phyloP scores from a whole-genome alignment of 2,113 vertebrate genomes.

The Boulengeromyrus knoepffleri region DNA sequence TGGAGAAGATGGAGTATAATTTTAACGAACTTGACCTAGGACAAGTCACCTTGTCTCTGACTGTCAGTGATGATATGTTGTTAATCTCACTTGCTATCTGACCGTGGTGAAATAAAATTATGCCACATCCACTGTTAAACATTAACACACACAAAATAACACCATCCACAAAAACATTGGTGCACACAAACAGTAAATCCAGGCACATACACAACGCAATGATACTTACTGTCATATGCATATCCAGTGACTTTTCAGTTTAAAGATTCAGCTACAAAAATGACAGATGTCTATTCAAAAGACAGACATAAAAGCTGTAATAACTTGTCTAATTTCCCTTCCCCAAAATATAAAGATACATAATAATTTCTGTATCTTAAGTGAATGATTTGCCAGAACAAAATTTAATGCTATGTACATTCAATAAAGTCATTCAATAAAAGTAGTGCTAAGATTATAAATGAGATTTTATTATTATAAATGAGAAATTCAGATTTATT shows the following conservation, averaged over 20 bases:
- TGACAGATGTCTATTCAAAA: neutral
- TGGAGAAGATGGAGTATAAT: slow-evolving; percentile 11
- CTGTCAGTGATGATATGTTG: neutral
- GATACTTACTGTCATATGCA: neutral
- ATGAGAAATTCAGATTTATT: neutral
- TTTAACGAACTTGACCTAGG: slow-evolving; percentile 2
- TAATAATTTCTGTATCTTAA: neutral
- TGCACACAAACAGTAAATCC: neutral
- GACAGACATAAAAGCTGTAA: neutral
- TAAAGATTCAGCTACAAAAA: slow-evolving; percentile 5
- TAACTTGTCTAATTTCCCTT: neutral
- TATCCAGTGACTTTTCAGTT: neutral
- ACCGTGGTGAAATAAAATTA: neutral
- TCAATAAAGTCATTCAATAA: neutral
- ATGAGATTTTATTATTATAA: neutral
- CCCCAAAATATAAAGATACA: neutral
- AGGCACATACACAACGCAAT: neutral
- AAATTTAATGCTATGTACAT: neutral
- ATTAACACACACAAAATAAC: neutral
- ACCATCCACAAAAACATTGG: neutral
- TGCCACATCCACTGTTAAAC: neutral
- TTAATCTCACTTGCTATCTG: neutral
- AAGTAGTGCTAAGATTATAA: neutral
- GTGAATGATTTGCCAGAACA: neutral
- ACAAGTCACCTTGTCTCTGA: slow-evolving; percentile 10